phyloP scores from a whole-genome alignment of 2,797 vertebrate genomes.

The Eutrigla gurnardus region DNA sequence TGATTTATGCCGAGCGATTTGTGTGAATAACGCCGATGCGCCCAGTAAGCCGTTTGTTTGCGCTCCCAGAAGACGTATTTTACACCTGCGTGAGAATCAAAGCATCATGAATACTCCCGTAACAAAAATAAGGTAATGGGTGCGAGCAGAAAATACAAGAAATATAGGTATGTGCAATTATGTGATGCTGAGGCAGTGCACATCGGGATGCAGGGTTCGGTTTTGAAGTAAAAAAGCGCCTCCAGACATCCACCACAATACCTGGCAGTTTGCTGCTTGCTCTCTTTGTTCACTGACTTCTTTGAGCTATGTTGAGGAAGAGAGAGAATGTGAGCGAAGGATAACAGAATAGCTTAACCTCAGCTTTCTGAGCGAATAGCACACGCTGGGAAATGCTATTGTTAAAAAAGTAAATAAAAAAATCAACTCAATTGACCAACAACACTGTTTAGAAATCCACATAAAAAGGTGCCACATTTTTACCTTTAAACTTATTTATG shows the following conservation, averaged over 20 bases:
- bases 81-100: constrained; percentile 58
- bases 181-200: constrained; percentile 26
- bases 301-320: constrained; percentile 30
- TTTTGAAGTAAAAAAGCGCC: constrained; percentile 53
- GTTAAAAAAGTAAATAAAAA: too few species aligned
- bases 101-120: constrained; percentile 18
- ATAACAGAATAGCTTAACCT: constrained; percentile 41
- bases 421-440: too few species aligned
- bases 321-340: constrained; percentile 26
- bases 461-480: too few species aligned
- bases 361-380: background rate
- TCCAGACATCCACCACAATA: constrained; percentile 44
- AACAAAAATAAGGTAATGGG: constrained; percentile 59
- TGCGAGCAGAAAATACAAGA: constrained; percentile 55
- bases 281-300: constrained; percentile 43
- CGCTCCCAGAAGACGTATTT: constrained; percentile 72
- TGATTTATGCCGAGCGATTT: constrained; percentile 81
- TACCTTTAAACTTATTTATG: too few species aligned
- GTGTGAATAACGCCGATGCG: constrained; percentile 70
- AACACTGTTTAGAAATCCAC: too few species aligned
- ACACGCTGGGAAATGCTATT: background rate
- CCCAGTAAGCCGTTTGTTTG: constrained; percentile 72
- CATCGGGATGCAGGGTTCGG: background rate
- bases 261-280: constrained; percentile 20
- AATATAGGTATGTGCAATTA: constrained; percentile 35